A percentile compares a stretch with the other conserved stretches of the same genome.
Evolutionary conservation across 2,888 invertebrate species (phyloP).

Genomic region (Clunio marinus): DNA sequence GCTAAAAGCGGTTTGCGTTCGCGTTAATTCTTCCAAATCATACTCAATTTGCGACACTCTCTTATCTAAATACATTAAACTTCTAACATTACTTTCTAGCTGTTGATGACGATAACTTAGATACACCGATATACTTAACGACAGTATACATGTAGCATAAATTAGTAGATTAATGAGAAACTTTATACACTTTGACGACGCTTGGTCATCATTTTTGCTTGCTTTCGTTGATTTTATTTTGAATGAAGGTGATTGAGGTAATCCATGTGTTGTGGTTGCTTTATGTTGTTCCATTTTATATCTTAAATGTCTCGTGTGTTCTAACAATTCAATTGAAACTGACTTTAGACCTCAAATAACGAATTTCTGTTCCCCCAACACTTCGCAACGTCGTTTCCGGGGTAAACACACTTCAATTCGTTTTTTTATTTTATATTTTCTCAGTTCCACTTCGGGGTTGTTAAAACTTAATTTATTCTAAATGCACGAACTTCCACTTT

Average conservation of each 20-base stretch:
- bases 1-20: constrained; percentile 17
- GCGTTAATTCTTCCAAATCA: constrained; percentile 35
- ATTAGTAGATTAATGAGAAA: constrained; percentile 36
- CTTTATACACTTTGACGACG: constrained; percentile 33
- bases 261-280: no score
- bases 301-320: no score
- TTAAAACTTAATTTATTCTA: constrained; percentile 38
- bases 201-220: constrained; percentile 37
- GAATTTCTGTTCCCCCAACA: background rate
- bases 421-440: background rate
- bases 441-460: constrained; percentile 19
- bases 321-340: no score
- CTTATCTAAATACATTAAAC: constrained; percentile 37
- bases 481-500: constrained; percentile 19
- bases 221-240: constrained; percentile 20
- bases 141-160: constrained; percentile 38
- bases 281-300: constrained; percentile 16
- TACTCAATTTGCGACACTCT: constrained; percentile 33
- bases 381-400: background rate
- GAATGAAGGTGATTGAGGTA: constrained; percentile 35
- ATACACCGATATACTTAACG: constrained; percentile 37
- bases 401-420: constrained; percentile 10
- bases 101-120: constrained; percentile 36
- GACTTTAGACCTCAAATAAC: no score
- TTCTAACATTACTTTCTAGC: constrained; percentile 35